phyloP scores from a whole-genome alignment of 1,140 invertebrate genomes.

The Conus betulinus region DNA sequence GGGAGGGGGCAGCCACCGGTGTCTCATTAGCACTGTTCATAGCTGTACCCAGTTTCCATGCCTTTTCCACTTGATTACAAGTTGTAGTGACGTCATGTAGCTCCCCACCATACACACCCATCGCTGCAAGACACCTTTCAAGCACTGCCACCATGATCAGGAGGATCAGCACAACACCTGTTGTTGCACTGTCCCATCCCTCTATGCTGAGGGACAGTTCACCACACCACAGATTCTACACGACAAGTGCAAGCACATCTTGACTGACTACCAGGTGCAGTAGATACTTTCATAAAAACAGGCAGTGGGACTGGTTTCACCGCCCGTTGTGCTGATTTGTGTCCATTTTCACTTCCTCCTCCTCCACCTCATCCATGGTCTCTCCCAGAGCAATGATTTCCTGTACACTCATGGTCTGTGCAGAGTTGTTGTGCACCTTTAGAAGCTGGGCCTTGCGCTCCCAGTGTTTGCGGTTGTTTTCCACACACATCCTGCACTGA shows the following conservation, averaged over 20 bases:
- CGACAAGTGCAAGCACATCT: background rate
- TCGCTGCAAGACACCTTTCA: background rate
- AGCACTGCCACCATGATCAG: background rate
- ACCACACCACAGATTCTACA: background rate
- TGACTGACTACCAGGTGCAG: background rate
- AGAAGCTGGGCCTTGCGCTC: slow-evolving; percentile 64
- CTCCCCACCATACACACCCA: background rate
- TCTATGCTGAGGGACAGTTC: background rate
- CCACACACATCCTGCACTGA: slow-evolving; percentile 60
- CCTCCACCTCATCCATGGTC: slow-evolving; percentile 25
- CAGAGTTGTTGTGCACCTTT: slow-evolving; percentile 59
- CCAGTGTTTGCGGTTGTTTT: slow-evolving; percentile 73
- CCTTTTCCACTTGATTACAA: background rate
- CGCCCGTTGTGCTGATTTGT: slow-evolving; percentile 24
- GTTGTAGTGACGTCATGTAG: background rate
- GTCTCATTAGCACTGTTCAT: too few relatives aligned
- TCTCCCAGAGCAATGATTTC: slow-evolving; percentile 66
- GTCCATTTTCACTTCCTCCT: slow-evolving; percentile 25
- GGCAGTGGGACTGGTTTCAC: background rate
- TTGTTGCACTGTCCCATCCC: background rate
- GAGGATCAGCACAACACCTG: background rate
- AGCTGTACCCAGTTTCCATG: too few relatives aligned
- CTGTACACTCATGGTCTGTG: slow-evolving; percentile 66
- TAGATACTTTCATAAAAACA: background rate
- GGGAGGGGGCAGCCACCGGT: too few relatives aligned